Base-by-base conservation (phyloP, 2,113 vertebrate species). In the Pimephales promelas region DNA sequence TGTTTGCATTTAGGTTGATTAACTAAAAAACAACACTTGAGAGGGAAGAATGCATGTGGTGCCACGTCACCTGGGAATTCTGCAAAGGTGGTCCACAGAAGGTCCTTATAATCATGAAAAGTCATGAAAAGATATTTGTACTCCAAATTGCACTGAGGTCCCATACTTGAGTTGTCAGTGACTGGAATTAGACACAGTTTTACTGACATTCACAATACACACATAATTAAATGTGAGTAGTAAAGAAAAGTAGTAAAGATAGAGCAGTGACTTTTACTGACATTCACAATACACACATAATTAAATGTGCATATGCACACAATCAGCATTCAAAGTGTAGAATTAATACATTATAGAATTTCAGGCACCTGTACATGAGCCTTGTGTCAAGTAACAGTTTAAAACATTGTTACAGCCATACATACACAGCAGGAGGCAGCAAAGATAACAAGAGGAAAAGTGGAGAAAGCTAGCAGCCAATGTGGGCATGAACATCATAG, bases 81-180 rank as follows among this genome's bases (percentile, higher is more conserved):
- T 2, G 98, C 98, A 18, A 99, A 92, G 0, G 97, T 99, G 2
- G 98, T 99, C 98, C 97, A 99, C 79, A 99, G 90, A 74, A 99
- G 93, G 86, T 99, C 97, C 83, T 95, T 97, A 90, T 99, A 99
- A 83, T 99, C 98, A 40, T 97, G 95, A 40, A 96, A 94, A 34
- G 95, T 98, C 85, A n/a, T n/a, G n/a, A n/a, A n/a, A n/a, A 99
- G 93, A 88, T 97, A 97, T 92, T 98, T 97, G 84, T 98, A 99
- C 89, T 96, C 96, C 92, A 99, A 92, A 89, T 92, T 97, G 91
- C 98, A 99, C 22, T 92, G 94, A 0, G 94, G 95, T 89, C 98
- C 95, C 10, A 93, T 94, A 90, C 95, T 95, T 87, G 94, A 96
- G 84, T 92, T 92, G 85, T 93, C 97, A 83, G 96, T 94, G 91